Evolutionary conservation across 2,113 vertebrate species (phyloP).

Genomic region (Aspidoscelis tigris): DNA sequence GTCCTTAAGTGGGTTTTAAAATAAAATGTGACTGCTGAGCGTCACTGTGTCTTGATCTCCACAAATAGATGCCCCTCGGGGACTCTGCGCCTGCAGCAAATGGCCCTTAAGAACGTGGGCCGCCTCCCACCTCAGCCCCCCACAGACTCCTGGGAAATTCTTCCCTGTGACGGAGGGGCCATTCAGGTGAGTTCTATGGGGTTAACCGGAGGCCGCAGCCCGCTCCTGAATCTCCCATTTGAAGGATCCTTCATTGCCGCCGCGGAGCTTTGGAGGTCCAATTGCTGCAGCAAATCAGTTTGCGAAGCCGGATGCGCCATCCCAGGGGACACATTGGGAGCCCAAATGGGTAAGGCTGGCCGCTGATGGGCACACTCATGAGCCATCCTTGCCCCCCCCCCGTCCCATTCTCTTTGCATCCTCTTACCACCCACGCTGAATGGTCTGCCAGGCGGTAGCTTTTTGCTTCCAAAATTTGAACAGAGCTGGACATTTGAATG

Average conservation of each 20-base stretch:
- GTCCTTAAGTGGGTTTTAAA: background rate
- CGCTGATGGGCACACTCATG: background rate
- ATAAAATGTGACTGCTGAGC: background rate
- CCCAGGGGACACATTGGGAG: background rate
- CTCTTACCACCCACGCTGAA: background rate
- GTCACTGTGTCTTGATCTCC: fast-evolving
- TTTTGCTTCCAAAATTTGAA: background rate
- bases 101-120: background rate
- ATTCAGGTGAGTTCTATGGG: conserved; percentile 46
- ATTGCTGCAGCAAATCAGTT: conserved; percentile 41
- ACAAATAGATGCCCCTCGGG: background rate
- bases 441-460: background rate
- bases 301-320: background rate
- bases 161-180: conserved; percentile 26
- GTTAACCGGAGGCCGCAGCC: background rate
- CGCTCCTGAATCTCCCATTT: conserved; percentile 44
- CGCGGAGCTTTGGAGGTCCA: background rate
- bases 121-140: background rate
- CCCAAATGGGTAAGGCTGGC: conserved; percentile 12
- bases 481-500: background rate
- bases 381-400: no score
- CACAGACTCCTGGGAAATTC: background rate
- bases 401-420: background rate
- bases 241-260: conserved; percentile 48
- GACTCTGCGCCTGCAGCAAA: fast-evolving